Evolutionary conservation across 2,888 invertebrate genomes (phyloP).

Genomic region (Eupithecia insigniata): DNA sequence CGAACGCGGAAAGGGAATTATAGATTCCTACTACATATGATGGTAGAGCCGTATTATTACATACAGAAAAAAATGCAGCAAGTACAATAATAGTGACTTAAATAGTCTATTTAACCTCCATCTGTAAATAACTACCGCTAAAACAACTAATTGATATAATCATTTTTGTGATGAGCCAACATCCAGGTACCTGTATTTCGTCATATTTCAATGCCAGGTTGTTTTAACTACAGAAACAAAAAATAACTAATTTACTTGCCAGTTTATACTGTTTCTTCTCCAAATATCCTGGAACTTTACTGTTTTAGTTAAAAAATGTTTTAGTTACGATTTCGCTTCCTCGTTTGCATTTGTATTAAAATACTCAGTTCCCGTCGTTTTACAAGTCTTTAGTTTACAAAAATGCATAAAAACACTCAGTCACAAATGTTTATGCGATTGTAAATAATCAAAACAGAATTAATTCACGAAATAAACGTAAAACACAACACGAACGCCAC

Average conservation of each 20-base stretch:
- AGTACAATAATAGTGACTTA: conserved; percentile 21
- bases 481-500: conserved; percentile 63
- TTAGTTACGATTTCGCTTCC: conserved; percentile 33
- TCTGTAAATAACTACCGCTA: conserved; percentile 29
- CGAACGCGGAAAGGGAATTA: background rate
- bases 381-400: conserved; percentile 15
- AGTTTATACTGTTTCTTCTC: conserved; percentile 24
- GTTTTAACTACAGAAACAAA: conserved; percentile 27
- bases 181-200: conserved; percentile 6
- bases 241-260: conserved; percentile 38
- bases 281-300: conserved; percentile 28
- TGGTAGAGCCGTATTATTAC: background rate
- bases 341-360: conserved; percentile 31
- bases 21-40: background rate
- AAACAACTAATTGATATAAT: conserved; percentile 38
- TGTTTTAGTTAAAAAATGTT: conserved; percentile 39
- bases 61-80: background rate
- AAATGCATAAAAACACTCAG: conserved; percentile 34
- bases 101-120: conserved; percentile 33
- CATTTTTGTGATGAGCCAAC: conserved; percentile 39
- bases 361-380: conserved; percentile 15
- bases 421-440: conserved; percentile 36
- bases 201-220: conserved; percentile 14
- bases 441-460: conserved; percentile 42
- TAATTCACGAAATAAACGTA: conserved; percentile 56